Conservation (phyloP, 2,797 vertebrate species). For the Molossus molossus region DNA sequence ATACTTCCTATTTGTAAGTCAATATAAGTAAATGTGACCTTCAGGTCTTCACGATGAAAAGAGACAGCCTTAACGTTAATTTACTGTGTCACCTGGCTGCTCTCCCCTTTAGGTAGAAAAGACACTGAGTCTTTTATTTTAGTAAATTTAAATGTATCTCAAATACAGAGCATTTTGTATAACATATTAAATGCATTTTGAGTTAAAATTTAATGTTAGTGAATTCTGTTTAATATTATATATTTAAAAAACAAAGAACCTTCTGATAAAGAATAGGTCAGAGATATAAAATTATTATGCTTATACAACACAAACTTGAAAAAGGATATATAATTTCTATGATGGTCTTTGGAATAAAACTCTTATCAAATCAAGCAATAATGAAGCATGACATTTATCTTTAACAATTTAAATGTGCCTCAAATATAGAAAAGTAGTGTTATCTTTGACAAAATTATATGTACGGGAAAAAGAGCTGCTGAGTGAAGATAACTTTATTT, state of each 20-base stretch:
- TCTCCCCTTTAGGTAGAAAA: slow-evolving; percentile 70
- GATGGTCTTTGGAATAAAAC: slow-evolving; percentile 75
- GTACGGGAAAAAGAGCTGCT: slow-evolving; percentile 73
- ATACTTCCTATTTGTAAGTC: slow-evolving; percentile 78
- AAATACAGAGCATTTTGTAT: slow-evolving; percentile 83
- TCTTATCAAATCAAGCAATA: slow-evolving; percentile 79
- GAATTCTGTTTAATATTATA: slow-evolving; percentile 76
- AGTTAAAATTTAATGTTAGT: slow-evolving; percentile 81
- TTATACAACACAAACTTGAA: slow-evolving; percentile 66
- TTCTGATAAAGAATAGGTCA: slow-evolving; percentile 76
- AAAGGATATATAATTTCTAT: slow-evolving; percentile 78
- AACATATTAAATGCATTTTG: slow-evolving; percentile 82
- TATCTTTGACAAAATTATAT: slow-evolving; percentile 82
- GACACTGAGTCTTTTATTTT: slow-evolving; percentile 71
- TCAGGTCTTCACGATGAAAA: slow-evolving; percentile 78
- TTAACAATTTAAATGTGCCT: slow-evolving; percentile 82
- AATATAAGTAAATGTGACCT: slow-evolving; percentile 83
- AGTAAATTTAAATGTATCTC: slow-evolving; percentile 84
- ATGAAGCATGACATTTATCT: slow-evolving; percentile 82
- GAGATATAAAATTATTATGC: slow-evolving; percentile 81
- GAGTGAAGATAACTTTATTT: slow-evolving; percentile 80
- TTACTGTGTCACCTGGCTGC: slow-evolving; percentile 80
- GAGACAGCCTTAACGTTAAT: slow-evolving; percentile 81
- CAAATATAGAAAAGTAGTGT: slow-evolving; percentile 81
- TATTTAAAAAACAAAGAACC: slow-evolving; percentile 71